Evolutionary conservation across 2,797 vertebrate genomes (phyloP), one percentile per base, ranked within the genome.

Genomic region (Pteronotus mesoamericanus): DNA sequence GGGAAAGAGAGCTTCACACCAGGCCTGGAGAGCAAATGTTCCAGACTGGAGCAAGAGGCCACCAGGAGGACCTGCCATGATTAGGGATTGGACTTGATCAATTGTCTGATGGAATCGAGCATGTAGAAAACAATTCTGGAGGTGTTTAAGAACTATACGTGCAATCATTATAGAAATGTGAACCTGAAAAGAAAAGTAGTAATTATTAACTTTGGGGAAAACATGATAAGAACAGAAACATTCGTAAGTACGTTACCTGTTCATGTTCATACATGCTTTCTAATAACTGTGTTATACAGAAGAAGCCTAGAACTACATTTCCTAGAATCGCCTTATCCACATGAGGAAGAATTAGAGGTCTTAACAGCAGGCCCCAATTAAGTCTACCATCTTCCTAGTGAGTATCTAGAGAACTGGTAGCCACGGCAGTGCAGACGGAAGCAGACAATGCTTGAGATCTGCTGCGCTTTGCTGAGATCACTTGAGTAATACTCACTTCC

Each of bases 401-500:
- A 57, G 19, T 16, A 5, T 16, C 16, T 8, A 44, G n/a, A 2
- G 24, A 72, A 64, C 72, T 7, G 29, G 4, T 14, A 53, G 8
- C 16, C 42, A 1, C 74, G 1, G 4, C 18, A 21, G 6, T 21
- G 21, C n/a, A 94, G 39, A 34, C 3, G 46, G 24, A 48, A 48
- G 14, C 7, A 84, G 1, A 24, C 0, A 32, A 11, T 69, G 14
- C 1, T 48, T 39, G 21, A 37, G 4, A 51, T 57, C 66, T 16
- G 2, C 9, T 39, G 5, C n/a, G 9, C 6, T 6, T 71, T 37
- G n/a, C 2, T 6, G 5, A 87, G 1, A 48, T 16, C 16, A 2
- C 0, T 94, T 68, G 16, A 9, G 46, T 42, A 69, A 0, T 21
- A 71, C 2, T 95, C 21, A 44, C 3, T 66, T 59, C n/a, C 15